Conservation (phyloP, 2,797 vertebrate species). For the Peromyscus nudipes region DNA sequence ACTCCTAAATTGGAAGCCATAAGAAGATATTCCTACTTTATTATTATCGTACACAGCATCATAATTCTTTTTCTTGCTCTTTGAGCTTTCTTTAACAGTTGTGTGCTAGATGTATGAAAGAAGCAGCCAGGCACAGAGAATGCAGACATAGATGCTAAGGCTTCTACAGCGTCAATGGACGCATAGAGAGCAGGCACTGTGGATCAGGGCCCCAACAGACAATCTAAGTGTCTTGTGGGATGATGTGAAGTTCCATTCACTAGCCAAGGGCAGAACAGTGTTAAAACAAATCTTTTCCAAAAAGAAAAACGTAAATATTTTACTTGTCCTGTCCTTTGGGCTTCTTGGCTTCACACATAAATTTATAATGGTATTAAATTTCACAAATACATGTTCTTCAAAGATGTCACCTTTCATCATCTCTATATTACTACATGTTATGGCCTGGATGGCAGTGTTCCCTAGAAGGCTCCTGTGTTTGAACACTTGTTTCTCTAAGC, state of each 20-base stretch:
- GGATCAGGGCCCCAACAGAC: not conserved
- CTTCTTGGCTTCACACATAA: not conserved
- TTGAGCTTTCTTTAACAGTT: not conserved
- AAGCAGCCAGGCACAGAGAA: not conserved
- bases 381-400: not conserved
- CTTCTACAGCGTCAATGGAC: not conserved
- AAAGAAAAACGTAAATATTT: constrained; percentile 10
- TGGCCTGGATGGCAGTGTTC: not conserved
- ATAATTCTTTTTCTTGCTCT: not conserved
- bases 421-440: not conserved
- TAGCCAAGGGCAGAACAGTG: not conserved
- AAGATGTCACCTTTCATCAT: not conserved
- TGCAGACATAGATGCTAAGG: not conserved
- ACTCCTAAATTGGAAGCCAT: not conserved
- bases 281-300: not conserved
- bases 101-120: not conserved
- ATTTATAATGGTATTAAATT: constrained; percentile 6
- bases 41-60: not conserved
- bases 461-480: not conserved
- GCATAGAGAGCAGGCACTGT: not conserved
- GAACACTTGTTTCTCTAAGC: not conserved
- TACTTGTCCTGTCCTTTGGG: not conserved
- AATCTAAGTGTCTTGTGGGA: not conserved
- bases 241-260: not conserved
- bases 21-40: not conserved